phyloP scores from a whole-genome alignment of 2,888 invertebrate genomes.

The Lobophora halterata region DNA sequence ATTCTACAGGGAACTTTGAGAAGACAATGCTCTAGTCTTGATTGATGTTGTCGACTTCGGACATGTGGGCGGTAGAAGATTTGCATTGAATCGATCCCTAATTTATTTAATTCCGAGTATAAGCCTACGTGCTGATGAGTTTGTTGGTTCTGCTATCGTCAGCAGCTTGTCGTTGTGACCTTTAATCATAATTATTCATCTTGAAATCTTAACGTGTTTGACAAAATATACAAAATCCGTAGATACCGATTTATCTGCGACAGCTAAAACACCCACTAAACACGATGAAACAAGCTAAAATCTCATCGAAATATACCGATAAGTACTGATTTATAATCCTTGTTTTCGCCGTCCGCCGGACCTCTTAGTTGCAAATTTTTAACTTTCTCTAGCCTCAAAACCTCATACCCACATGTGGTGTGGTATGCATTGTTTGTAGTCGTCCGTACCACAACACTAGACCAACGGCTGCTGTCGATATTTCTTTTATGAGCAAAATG shows the following conservation, averaged over 20 bases:
- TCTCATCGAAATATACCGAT: conserved; percentile 27
- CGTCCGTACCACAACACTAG: conserved; percentile 43
- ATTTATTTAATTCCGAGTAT: conserved; percentile 54
- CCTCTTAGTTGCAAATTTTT: conserved; percentile 63
- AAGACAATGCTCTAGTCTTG: conserved; percentile 55
- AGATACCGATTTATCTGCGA: conserved; percentile 14
- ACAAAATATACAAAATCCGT: conserved; percentile 10
- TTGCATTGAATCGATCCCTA: conserved; percentile 73
- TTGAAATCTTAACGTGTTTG: conserved; percentile 13
- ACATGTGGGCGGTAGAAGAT: conserved; percentile 61
- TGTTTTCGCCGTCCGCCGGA: conserved; percentile 50
- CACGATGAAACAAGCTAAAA: conserved; percentile 25
- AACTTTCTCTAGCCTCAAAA: conserved; percentile 80
- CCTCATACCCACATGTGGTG: conserved; percentile 63
- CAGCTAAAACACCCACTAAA: conserved; percentile 16
- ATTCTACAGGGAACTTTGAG: conserved; percentile 29
- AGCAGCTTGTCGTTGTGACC: too few relatives aligned
- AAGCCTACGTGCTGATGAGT: conserved; percentile 52
- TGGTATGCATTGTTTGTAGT: conserved; percentile 65
- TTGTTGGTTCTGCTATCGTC: too few relatives aligned
- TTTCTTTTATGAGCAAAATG: conserved; percentile 21
- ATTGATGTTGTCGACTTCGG: conserved; percentile 62
- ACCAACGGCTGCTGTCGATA: conserved; percentile 12
- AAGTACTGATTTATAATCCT: conserved; percentile 38
- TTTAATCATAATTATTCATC: conserved; percentile 9